Conservation (phyloP, 1,140 invertebrate species). For the Galendromus occidentalis region DNA sequence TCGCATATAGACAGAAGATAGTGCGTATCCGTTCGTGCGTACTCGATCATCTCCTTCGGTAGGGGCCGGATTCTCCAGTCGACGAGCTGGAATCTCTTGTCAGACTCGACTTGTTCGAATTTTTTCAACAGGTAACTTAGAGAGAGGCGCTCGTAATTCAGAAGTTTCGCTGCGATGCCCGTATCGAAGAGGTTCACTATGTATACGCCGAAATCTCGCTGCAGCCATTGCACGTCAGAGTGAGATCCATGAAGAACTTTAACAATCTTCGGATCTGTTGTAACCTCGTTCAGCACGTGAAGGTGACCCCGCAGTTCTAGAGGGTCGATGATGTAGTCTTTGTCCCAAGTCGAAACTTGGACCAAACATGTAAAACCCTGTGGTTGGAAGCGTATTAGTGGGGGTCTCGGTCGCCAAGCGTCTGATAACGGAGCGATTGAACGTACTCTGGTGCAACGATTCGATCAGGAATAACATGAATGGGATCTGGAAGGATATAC, state of each 20-base stretch:
- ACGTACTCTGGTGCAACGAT: neutral
- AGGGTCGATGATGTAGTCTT: constrained; percentile 82
- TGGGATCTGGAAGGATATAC: too few species aligned
- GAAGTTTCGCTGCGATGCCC: constrained; percentile 53
- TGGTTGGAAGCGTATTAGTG: constrained; percentile 44
- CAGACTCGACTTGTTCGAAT: constrained; percentile 54
- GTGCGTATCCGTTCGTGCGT: constrained; percentile 86
- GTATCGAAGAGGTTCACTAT: constrained; percentile 96
- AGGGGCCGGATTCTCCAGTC: constrained; percentile 91
- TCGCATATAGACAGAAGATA: constrained; percentile 85
- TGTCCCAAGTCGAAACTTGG: constrained; percentile 68
- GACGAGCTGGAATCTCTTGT: constrained; percentile 79
- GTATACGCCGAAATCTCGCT: constrained; percentile 82
- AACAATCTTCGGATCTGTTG: constrained; percentile 69
- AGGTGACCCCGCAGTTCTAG: constrained; percentile 58
- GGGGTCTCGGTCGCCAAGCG: neutral
- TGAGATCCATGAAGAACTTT: constrained; percentile 92
- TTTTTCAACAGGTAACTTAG: constrained; percentile 53
- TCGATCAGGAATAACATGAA: neutral
- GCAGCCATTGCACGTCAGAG: constrained; percentile 75
- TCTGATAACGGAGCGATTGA: too few species aligned
- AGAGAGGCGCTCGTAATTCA: constrained; percentile 50
- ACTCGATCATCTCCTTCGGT: constrained; percentile 55
- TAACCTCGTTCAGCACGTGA: constrained; percentile 64
- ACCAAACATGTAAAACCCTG: constrained; percentile 48